Percentiles rank a stretch among this genome's conserved stretches.
Evolutionary conservation across 2,888 invertebrate genomes (phyloP).

Genomic region (Melipona bicolor): DNA sequence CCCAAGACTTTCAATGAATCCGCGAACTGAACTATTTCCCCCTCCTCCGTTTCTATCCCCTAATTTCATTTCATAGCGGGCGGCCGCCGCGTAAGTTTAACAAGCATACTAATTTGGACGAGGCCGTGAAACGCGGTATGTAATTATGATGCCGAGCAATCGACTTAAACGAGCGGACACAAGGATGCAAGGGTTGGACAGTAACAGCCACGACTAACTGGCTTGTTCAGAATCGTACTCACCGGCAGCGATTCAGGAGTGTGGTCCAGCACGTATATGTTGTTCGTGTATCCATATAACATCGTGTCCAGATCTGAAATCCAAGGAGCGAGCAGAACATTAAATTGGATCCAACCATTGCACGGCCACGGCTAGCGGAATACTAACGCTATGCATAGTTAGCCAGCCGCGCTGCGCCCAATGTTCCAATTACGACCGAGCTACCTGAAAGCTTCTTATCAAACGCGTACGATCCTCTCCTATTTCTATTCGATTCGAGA

Average conservation of each 20-base stretch:
- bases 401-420: slow-evolving; percentile 33
- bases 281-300: slow-evolving; percentile 83
- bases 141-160: slow-evolving; percentile 25
- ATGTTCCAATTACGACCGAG: slow-evolving; percentile 54
- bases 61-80: background rate
- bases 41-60: background rate
- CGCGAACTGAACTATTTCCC: background rate
- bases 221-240: slow-evolving; percentile 67
- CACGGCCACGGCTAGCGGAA: slow-evolving; percentile 28
- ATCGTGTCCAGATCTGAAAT: slow-evolving; percentile 82
- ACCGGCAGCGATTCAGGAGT: slow-evolving; percentile 82
- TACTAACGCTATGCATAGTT: slow-evolving; percentile 53
- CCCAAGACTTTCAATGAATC: too few species aligned
- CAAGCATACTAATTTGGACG: slow-evolving; percentile 38
- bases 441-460: slow-evolving; percentile 38
- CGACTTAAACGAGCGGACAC: slow-evolving; percentile 18
- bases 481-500: background rate
- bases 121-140: slow-evolving; percentile 14
- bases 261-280: slow-evolving; percentile 82
- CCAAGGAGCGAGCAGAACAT: slow-evolving; percentile 60
- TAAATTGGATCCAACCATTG: slow-evolving; percentile 64
- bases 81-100: background rate
- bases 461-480: background rate
- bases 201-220: slow-evolving; percentile 51
- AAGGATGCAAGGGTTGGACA: background rate